Evolutionary conservation across 1,140 invertebrate genomes (phyloP).

Genomic region (Prorops nasuta): DNA sequence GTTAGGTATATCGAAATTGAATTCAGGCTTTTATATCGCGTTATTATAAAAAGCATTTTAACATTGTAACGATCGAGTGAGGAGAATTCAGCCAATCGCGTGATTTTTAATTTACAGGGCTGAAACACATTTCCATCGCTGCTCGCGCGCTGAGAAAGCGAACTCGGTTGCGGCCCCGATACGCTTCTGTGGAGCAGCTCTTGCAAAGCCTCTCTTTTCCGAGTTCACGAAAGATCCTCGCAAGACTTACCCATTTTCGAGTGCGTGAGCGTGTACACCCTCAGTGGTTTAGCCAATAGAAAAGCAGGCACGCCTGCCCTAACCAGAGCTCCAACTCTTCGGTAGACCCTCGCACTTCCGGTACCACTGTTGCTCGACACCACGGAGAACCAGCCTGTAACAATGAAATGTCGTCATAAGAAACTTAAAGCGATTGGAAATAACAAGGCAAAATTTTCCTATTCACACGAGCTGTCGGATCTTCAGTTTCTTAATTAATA

Average conservation of each 20-base stretch:
- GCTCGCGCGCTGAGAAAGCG: not conserved
- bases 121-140: too few species aligned
- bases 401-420: conserved; percentile 6
- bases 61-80: too few species aligned
- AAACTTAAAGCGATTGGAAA: not conserved
- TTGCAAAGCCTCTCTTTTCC: not conserved
- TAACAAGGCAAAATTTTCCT: too few species aligned
- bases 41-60: too few species aligned
- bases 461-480: too few species aligned
- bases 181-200: not conserved
- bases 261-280: conserved; percentile 50
- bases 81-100: too few species aligned
- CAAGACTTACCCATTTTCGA: conserved; percentile 49
- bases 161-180: not conserved
- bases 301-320: conserved; percentile 51
- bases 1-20: too few species aligned
- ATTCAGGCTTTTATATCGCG: too few species aligned
- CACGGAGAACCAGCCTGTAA: conserved; percentile 57
- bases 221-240: not conserved
- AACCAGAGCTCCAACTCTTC: conserved; percentile 48
- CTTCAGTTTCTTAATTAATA: not conserved
- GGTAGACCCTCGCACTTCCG: conserved; percentile 49
- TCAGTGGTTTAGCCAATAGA: conserved; percentile 46
- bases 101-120: too few species aligned
- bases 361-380: conserved; percentile 51